These are phyloP conservation scores for Peromyscus aztecus DNA, from an alignment of 2,797 vertebrate genomes.

Conservation along the genomic window DNA sequence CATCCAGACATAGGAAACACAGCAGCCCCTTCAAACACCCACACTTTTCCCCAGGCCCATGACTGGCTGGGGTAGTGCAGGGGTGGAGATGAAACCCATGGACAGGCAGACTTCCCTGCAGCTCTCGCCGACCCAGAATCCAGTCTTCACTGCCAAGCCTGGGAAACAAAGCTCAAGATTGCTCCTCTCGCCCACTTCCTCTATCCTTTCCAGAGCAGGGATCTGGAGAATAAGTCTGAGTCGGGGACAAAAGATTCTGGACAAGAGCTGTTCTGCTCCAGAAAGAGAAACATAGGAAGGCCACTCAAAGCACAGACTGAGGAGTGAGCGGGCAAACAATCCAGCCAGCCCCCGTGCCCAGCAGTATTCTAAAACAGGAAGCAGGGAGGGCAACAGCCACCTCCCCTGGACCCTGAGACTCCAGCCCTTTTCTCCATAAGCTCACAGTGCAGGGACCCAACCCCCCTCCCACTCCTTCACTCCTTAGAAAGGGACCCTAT, in stretches of 20 bases:
- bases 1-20: slow-evolving; percentile 41
- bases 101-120: slow-evolving; percentile 23
- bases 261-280: not conserved
- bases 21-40: slow-evolving; percentile 71
- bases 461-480: not conserved
- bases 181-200: not conserved
- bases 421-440: not conserved
- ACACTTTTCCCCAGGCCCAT: slow-evolving; percentile 30
- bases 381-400: not conserved
- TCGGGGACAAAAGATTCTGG: slow-evolving; percentile 41
- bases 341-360: not conserved
- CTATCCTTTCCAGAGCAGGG: slow-evolving; percentile 29
- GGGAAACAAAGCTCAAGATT: not conserved
- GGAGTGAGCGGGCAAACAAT: not conserved
- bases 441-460: not conserved
- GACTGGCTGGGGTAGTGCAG: not conserved
- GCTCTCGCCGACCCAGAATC: not conserved
- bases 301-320: slow-evolving; percentile 28
- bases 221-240: slow-evolving; percentile 29
- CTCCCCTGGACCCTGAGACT: not conserved
- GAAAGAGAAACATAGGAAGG: slow-evolving; percentile 56
- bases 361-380: not conserved
- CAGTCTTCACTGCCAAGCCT: slow-evolving; percentile 29
- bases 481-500: not conserved
- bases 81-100: not conserved